Evolutionary conservation across 2,888 invertebrate species (phyloP), one percentile per base, ranked within the genome.

Genomic region (Eupithecia pulchellata): DNA sequence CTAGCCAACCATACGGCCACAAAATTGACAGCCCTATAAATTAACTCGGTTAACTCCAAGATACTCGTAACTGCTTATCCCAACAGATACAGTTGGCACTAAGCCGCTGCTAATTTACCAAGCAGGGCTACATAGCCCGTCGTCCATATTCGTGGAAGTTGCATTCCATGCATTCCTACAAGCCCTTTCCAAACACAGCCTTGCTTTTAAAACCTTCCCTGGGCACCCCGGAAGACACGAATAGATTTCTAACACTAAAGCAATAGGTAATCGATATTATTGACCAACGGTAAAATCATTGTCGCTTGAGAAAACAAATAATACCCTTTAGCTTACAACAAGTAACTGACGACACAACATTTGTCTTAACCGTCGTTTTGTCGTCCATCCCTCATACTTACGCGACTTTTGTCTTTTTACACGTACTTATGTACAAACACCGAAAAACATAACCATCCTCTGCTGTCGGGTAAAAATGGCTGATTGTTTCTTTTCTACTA

Each of bases 111-210:
- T 52, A 52, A 52, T 52, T 52, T 52, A 52, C 52, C 20, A 52
- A 52, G 20, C 52, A 52, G 52, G 47, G 52, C 25, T 52, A 25
- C 52, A 52, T 52, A 52, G 25, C 25, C 3, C 13, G 25, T 25
- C 52, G 52, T 25, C 52, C 58, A 60, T 30, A 60, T 60, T 60
- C 58, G 58, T 30, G 58, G 58, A 60, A 60, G 58, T 60, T 0
- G 32, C 58, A 60, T 30, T 29, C 29, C 58, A 2, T 27, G 11
- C 58, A 60, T 60, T 32, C 58, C 30, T 60, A 60, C 58, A 30
- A 60, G 29, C 32, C 32, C 58, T 60, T 32, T 20, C 52, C 52
- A 52, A 52, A 52, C 9, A 52, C 13, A 52, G 52, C 25, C 25
- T 25, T 52, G 52, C 25, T 52, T 52, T 52, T 52, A 25, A 25